Evolutionary conservation across 2,797 vertebrate genomes (phyloP), one percentile per base, ranked within the genome.

Genomic region (Myioborus miniatus): DNA sequence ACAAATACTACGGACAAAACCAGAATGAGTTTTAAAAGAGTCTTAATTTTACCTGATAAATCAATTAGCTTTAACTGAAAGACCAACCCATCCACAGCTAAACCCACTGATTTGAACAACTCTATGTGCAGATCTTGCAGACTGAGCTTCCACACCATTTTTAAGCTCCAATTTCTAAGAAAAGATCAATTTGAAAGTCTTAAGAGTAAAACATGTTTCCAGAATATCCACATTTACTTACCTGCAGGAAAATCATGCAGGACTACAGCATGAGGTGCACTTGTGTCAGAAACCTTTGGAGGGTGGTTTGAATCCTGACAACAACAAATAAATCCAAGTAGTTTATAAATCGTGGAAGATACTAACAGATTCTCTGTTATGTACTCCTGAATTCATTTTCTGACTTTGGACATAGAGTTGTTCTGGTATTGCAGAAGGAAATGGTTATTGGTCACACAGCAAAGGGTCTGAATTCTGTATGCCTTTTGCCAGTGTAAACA

Each of bases 241-340:
- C 98, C 98, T 93, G 98, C 97, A 93, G 39, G 89, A 91, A 99
- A 99, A 97, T 99, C 98, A 95, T 99, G 98, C 77, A 99, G 79
- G 55, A 97, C 99, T 83, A 99, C 86, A 75, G 98, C 99, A 67
- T 98, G 98, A 41, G 98, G 97, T 52, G 83, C 96, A 85, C 78
- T 77, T 62, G 84, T 62, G 63, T 97, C 97, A 75, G 83, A 80
- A 91, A 93, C 75, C 77, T 95, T 98, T 93, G 78, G 89, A 80
- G 87, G 22, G 19, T 70, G 77, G 69, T 95, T 90, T 59, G 97
- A 93, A 71, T 96, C 98, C 98, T 98, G 92, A 83, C 44, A 91
- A 94, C 30, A 80, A 92, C 17, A 94, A 74, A 92, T 59, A 97
- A 94, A 96, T 59, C 72, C 53, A 83, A 68, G 30, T 15, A 37